Evolutionary conservation across 2,888 invertebrate genomes (phyloP).

Genomic region (Limnephilus auricula): DNA sequence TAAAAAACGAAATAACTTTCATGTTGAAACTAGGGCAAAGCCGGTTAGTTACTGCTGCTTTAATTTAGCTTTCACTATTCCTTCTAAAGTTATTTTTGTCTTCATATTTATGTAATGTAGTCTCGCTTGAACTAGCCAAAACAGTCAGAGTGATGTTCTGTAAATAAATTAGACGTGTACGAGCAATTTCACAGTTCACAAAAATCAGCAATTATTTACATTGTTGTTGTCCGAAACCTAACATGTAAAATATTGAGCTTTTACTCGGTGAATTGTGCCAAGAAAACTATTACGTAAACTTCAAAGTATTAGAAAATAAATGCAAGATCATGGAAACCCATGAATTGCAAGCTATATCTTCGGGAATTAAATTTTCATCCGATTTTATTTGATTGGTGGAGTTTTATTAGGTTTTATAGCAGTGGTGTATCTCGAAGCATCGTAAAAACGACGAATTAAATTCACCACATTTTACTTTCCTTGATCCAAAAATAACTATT

Average conservation of each 20-base stretch:
- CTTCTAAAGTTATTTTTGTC: not conserved
- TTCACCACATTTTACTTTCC: constrained; percentile 19
- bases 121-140: not conserved
- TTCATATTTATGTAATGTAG: not conserved
- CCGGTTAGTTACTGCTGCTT: not conserved
- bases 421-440: not conserved
- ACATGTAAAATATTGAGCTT: not conserved
- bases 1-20: not conserved
- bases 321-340: not conserved
- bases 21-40: not conserved
- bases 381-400: not conserved
- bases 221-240: not conserved
- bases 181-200: not conserved
- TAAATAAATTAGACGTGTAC: not conserved
- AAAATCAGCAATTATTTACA: not conserved
- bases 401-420: not conserved
- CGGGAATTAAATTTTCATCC: not conserved
- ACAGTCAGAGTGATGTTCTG: not conserved
- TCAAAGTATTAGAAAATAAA: not conserved
- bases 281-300: not conserved
- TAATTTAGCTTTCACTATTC: not conserved
- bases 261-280: not conserved
- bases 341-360: too few species aligned
- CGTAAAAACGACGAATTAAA: constrained; percentile 13
- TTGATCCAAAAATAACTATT: constrained; percentile 11